These are phyloP conservation scores for Zalophus californianus DNA, from an alignment of 2,797 vertebrate species.

Conservation along the genomic window DNA sequence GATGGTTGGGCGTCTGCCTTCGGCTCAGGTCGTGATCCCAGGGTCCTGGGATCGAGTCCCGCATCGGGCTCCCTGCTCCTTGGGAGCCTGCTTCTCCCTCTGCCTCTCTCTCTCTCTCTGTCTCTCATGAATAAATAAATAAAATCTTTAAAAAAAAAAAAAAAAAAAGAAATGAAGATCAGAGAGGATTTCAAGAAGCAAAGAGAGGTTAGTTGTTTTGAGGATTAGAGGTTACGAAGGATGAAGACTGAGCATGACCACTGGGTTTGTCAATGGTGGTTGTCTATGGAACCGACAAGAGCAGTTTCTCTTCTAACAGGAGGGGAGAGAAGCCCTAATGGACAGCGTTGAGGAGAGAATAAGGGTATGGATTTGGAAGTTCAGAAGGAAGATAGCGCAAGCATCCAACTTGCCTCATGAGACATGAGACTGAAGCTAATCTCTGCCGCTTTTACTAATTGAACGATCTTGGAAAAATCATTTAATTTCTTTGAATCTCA, in stretches of 20 bases:
- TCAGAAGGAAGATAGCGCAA: not conserved
- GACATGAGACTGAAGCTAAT: not conserved
- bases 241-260: not conserved
- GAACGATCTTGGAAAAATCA: not conserved
- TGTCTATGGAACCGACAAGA: not conserved
- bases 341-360: not conserved
- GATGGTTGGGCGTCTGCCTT: no score
- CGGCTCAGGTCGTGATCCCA: no score
- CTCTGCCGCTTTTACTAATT: not conserved
- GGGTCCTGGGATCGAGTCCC: no score
- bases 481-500: conserved; percentile 27
- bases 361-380: not conserved
- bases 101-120: no score
- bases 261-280: not conserved
- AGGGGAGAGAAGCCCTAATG: not conserved
- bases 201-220: not conserved
- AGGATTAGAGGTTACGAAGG: not conserved
- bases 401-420: not conserved
- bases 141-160: no score
- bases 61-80: no score
- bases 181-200: not conserved
- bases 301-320: not conserved
- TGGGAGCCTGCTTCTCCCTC: no score
- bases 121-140: no score
- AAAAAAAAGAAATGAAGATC: not conserved